phyloP scores from a whole-genome alignment of 2,888 invertebrate species.

The Volucella bombylans region DNA sequence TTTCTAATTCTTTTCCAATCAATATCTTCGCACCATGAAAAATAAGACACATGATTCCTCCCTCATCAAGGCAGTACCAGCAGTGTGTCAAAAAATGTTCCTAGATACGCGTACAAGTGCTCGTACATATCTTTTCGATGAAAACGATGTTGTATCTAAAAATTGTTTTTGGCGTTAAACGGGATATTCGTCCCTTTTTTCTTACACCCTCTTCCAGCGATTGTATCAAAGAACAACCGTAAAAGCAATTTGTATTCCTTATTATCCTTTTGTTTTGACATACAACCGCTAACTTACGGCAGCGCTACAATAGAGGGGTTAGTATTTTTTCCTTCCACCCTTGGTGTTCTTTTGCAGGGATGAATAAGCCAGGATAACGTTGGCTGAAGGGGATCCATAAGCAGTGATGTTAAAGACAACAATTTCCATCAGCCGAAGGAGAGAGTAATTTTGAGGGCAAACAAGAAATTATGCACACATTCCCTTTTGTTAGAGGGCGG shows the following conservation, averaged over 20 bases:
- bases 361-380: conserved; percentile 58
- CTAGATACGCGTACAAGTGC: neutral
- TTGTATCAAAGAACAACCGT: conserved; percentile 71
- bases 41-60: conserved; percentile 27
- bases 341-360: conserved; percentile 57
- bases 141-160: conserved; percentile 53
- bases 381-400: conserved; percentile 39
- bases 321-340: conserved; percentile 62
- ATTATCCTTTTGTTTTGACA: conserved; percentile 81
- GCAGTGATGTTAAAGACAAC: conserved; percentile 67
- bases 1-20: conserved; percentile 66
- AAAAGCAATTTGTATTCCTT: conserved; percentile 72
- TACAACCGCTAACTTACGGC: conserved; percentile 82
- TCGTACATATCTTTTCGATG: neutral
- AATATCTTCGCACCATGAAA: conserved; percentile 56
- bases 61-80: neutral
- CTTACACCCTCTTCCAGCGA: conserved; percentile 5
- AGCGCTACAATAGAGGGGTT: conserved; percentile 70
- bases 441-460: conserved; percentile 74
- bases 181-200: conserved; percentile 45
- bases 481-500: conserved; percentile 45
- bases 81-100: conserved; percentile 25
- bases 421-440: conserved; percentile 67
- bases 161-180: conserved; percentile 65
- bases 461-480: conserved; percentile 74